Evolutionary conservation across 1,140 invertebrate species (phyloP), one percentile per base, ranked within the genome.

Genomic region (Xylocopa sonorina): DNA sequence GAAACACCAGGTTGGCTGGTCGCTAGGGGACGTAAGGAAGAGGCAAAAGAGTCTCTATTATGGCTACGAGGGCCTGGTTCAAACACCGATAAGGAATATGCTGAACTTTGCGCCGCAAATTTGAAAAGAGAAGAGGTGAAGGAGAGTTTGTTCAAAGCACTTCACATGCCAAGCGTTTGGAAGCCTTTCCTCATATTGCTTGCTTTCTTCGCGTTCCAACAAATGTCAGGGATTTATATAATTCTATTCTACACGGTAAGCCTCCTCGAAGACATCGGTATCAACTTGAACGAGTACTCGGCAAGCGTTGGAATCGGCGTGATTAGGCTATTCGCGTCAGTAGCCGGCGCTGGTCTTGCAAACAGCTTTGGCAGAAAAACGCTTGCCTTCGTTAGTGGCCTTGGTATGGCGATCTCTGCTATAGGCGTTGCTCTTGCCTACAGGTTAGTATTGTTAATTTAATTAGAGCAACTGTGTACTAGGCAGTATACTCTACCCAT

Each of bases 171-270:
- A 0, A 90, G 89, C 51, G 93, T 94, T 0, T 91, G 95, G 80
- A 96, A 95, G 85, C 95, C 96, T 0, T 96, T 96, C 83, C 80
- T 94, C 0, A 93, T 96, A 3, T 91, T 96, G 0, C 92, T 96
- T 4, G 80, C 92, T 0, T 95, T 96, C 87, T 96, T 96, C 90
- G 85, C 95, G 9, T 94, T 96, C 74, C 96, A 96, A 93, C 95
- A 96, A 85, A 92, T 95, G 63, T 95, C 95, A 0, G 96, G 96
- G 5, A 96, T 96, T 24, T 96, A 97, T 90, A 95, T 96, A 1
- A 95, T 97, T 9, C 92, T 97, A 48, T 97, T 96, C 88, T 97
- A 97, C 83, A 95, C 95, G 0, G 95, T 96, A 0, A 94, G 94
- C 71, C 94, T 96, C 84, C 95, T 96, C 84, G 93, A 95, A 78